These are phyloP conservation scores for Porphyrio hochstetteri DNA, from an alignment of 2,113 vertebrate species.

Conservation along the genomic window DNA sequence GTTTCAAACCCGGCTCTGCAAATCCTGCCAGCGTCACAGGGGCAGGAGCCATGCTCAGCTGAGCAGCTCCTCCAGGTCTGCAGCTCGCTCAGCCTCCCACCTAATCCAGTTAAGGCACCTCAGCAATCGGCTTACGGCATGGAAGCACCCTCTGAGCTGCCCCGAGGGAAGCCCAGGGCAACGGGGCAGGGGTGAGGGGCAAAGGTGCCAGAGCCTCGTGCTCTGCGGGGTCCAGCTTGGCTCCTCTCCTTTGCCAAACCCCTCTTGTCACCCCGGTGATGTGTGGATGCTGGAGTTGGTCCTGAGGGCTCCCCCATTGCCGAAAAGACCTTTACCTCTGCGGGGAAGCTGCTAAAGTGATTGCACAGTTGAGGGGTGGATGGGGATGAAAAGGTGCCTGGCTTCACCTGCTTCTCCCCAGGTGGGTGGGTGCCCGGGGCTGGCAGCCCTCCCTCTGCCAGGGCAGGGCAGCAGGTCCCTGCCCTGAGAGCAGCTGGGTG, in stretches of 20 bases:
- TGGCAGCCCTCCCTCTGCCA: background rate
- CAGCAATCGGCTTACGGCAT: constrained; percentile 50
- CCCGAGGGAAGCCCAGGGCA: background rate
- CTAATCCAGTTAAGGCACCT: constrained; percentile 73
- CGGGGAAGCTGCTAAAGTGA: fast-evolving
- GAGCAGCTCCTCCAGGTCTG: background rate
- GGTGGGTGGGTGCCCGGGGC: background rate
- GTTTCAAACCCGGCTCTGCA: background rate
- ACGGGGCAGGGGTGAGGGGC: background rate
- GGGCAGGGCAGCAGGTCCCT: background rate
- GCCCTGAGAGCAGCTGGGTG: background rate
- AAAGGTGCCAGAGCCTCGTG: background rate
- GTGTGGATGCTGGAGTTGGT: fast-evolving
- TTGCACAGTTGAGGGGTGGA: fast-evolving
- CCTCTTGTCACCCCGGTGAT: fast-evolving
- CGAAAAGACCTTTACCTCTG: fast-evolving
- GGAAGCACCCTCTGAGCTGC: constrained; percentile 67
- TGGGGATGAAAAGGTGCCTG: background rate
- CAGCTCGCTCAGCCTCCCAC: constrained; percentile 17
- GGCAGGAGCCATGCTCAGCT: background rate
- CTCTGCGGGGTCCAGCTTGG: background rate
- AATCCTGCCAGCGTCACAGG: background rate
- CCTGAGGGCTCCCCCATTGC: background rate
- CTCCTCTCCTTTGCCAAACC: background rate
- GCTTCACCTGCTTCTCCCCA: fast-evolving